A percentile compares a stretch with the other conserved stretches of the same genome.
phyloP scores from a whole-genome alignment of 2,888 invertebrate species.

The Phortica magna region DNA sequence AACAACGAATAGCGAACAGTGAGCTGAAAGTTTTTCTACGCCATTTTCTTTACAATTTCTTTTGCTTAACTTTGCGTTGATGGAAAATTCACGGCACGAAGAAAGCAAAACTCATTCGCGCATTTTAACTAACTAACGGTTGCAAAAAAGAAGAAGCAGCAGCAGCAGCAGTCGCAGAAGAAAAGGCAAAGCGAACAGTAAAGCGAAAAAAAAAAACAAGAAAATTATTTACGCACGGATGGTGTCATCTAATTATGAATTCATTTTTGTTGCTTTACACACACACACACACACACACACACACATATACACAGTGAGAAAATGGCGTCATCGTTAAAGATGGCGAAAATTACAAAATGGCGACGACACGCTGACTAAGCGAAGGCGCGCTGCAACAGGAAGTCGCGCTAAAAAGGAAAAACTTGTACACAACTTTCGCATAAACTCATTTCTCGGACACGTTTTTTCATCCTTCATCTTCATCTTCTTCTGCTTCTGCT shows the following conservation, averaged over 20 bases:
- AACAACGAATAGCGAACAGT: constrained; percentile 33
- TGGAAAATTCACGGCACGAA: constrained; percentile 24
- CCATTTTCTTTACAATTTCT: constrained; percentile 57
- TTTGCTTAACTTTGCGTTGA: constrained; percentile 19
- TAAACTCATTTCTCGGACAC: constrained; percentile 11
- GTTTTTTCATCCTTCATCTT: neutral
- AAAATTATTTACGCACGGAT: constrained; percentile 78
- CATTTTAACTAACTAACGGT: constrained; percentile 66
- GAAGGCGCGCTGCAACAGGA: constrained; percentile 2
- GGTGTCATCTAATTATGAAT: constrained; percentile 79
- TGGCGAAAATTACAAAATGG: constrained; percentile 47
- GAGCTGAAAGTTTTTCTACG: constrained; percentile 42
- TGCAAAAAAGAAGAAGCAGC: constrained; percentile 35
- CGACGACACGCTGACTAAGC: constrained; percentile 10
- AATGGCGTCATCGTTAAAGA: constrained; percentile 43
- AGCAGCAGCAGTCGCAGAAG: neutral
- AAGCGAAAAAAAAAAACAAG: constrained; percentile 55
- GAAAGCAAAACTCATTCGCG: constrained; percentile 66
- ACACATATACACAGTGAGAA: constrained; percentile 34
- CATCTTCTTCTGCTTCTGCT: neutral
- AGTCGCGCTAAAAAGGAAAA: constrained; percentile 26
- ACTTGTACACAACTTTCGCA: constrained; percentile 32
- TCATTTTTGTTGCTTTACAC: constrained; percentile 63
- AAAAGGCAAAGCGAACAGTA: constrained; percentile 33
- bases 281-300: constrained; percentile 5